Base-by-base conservation (phyloP, 2,888 invertebrate genomes). In the Cyclophora punctaria region DNA sequence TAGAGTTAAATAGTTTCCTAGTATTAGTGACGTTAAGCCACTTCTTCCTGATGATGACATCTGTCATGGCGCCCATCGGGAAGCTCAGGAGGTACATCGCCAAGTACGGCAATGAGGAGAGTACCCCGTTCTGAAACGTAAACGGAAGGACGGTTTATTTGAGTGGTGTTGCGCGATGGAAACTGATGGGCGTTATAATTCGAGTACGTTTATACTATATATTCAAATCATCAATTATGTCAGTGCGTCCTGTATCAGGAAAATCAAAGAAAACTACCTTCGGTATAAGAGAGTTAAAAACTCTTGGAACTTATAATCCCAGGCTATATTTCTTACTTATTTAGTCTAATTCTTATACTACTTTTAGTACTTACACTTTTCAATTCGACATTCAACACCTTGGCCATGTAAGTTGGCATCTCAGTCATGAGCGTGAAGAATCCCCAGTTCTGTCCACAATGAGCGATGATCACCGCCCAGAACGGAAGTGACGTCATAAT, bases 361-460 rank as follows among this genome's bases (percentile, higher is more conserved):
- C 20, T 20, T 20, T 20, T 20, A 2, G 2, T 46, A 71, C 75
- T 74, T 67, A 92, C 93, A 64, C 82, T 78, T 62, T 90, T 89
- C 3, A 94, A 86, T 48, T 93, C 71, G 47, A 91, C 89, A 7
- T 83, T 71, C 0, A 94, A 80, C 0, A 93, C 91, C 43, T 83
- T 83, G 34, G 87, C 82, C 89, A 94, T 91, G 67, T 93, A 95
- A 0, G 90, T 91, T 0, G 94, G 94, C 74, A 93, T 92, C 74
- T 94, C 91, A 0, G 93, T 93, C 57, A 94, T 83, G 3, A 94
- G 78, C 0, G 92, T 93, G 79, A 93, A 94, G 78, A 92, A 94
- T 5, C 94, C 94, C 93, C 93, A 95, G 63, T 92, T 93, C 59
- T 93, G 92, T 0, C 93, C 92, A 52, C 92, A 90, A 61, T 94